Evolutionary conservation across 2,797 vertebrate genomes (phyloP).

Genomic region (Pagetopsis macropterus): DNA sequence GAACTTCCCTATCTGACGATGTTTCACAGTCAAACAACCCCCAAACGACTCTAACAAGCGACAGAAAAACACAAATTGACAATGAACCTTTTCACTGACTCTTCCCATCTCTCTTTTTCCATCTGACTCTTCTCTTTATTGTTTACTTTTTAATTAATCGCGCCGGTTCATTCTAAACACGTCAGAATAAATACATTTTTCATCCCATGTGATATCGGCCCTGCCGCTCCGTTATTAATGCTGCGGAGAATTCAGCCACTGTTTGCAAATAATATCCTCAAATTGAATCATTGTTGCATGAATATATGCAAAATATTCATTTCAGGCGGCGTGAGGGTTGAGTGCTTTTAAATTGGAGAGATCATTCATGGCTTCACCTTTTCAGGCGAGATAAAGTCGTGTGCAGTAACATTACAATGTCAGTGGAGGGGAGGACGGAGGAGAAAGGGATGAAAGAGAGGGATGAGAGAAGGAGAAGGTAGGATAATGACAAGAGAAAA

Average conservation of each 20-base stretch:
- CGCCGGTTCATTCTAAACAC: slow-evolving; percentile 78
- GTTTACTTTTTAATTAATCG: slow-evolving; percentile 86
- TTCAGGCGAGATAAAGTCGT: slow-evolving; percentile 99
- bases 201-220: slow-evolving; percentile 89
- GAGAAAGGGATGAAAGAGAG: slow-evolving; percentile 40
- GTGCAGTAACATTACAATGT: slow-evolving; percentile 98
- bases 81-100: slow-evolving; percentile 33
- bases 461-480: slow-evolving; percentile 57
- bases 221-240: slow-evolving; percentile 88
- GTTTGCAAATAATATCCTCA: slow-evolving; percentile 99
- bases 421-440: slow-evolving; percentile 84
- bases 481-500: slow-evolving; percentile 66
- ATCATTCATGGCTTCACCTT: slow-evolving; percentile 99
- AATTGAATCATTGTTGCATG: slow-evolving; percentile 99
- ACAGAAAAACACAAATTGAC: slow-evolving; percentile 16
- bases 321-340: slow-evolving; percentile 99
- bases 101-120: slow-evolving; percentile 55
- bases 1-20: slow-evolving; percentile 2
- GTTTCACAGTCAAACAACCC: slow-evolving; percentile 33
- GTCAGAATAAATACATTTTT: slow-evolving; percentile 83
- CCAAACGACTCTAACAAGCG: slow-evolving; percentile 25
- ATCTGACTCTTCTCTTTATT: slow-evolving; percentile 75
- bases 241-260: slow-evolving; percentile 92
- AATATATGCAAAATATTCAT: slow-evolving; percentile 99
- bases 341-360: slow-evolving; percentile 99